Conservation (phyloP, 2,113 vertebrate species). For the Potamarius usumacintae region DNA sequence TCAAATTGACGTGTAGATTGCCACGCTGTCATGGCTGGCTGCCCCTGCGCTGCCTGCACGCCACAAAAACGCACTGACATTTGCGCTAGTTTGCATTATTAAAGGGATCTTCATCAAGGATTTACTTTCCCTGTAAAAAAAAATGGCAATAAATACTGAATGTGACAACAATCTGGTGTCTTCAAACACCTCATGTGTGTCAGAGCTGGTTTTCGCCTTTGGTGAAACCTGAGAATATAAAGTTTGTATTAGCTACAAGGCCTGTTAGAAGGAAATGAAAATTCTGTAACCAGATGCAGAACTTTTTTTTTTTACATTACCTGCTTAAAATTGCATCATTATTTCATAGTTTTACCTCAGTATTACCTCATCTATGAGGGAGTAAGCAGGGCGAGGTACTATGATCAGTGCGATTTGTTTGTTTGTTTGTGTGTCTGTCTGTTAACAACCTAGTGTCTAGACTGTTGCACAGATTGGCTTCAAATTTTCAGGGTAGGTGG, state of each 20-base stretch:
- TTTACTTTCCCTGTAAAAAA: conserved; percentile 39
- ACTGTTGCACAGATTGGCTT: too few species aligned
- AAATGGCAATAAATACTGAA: conserved; percentile 51
- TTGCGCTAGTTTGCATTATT: conserved; percentile 58
- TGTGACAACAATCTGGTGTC: conserved; percentile 46
- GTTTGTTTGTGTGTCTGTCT: too few species aligned
- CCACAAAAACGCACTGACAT: conserved; percentile 56
- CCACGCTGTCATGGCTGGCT: conserved; percentile 49
- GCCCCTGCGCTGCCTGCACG: conserved; percentile 30
- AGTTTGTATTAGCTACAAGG: conserved; percentile 14
- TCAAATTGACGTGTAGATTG: conserved; percentile 66
- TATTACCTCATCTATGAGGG: too few species aligned
- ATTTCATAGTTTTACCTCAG: too few species aligned
- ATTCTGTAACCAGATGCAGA: neutral
- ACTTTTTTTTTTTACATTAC: neutral
- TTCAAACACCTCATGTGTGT: conserved; percentile 30
- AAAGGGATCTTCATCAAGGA: conserved; percentile 52
- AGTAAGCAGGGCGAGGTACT: too few species aligned
- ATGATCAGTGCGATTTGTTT: too few species aligned
- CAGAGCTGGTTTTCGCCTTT: conserved; percentile 24
- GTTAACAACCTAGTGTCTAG: too few species aligned
- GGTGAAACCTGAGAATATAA: conserved; percentile 17
- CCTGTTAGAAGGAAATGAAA: conserved; percentile 4
- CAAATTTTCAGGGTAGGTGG: too few species aligned
- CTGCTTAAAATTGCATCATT: too few species aligned